phyloP scores from a whole-genome alignment of 1,140 invertebrate species.

The Archegozetes longisetosus region DNA sequence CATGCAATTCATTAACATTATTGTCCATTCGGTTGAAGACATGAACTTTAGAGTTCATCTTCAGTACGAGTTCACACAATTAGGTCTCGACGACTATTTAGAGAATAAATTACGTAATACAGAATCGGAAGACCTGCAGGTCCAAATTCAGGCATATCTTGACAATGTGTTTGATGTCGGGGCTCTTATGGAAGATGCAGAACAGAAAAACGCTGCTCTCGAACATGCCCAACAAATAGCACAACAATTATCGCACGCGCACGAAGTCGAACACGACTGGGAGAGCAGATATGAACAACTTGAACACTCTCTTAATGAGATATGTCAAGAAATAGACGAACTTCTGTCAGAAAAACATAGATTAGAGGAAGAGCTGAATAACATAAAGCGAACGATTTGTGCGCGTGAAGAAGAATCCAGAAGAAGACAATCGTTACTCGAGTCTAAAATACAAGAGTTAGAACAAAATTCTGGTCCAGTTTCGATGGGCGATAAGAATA shows the following conservation, averaged over 20 bases:
- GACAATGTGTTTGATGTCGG: conserved; percentile 98
- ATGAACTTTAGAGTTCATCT: conserved; percentile 97
- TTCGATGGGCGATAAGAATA: neutral
- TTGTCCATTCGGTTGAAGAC: conserved; percentile 96
- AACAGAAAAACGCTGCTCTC: conserved; percentile 82
- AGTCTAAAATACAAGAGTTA: conserved; percentile 73
- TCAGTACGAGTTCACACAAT: conserved; percentile 92
- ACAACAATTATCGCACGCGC: conserved; percentile 67
- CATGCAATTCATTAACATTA: conserved; percentile 99
- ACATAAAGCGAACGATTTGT: conserved; percentile 47
- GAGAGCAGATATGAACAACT: conserved; percentile 17
- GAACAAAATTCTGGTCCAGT: conserved; percentile 34
- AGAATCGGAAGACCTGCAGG: conserved; percentile 89
- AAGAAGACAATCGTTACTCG: conserved; percentile 67
- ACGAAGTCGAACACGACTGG: conserved; percentile 15
- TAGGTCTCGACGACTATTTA: conserved; percentile 87
- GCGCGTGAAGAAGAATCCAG: conserved; percentile 69
- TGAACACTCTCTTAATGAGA: neutral
- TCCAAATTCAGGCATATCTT: conserved; percentile 90
- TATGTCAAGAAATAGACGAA: conserved; percentile 10
- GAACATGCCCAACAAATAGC: conserved; percentile 82
- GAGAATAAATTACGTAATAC: conserved; percentile 69
- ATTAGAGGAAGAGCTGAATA: conserved; percentile 63
- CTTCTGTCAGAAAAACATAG: conserved; percentile 28
- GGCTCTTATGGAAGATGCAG: conserved; percentile 91